Percentiles rank a stretch among this genome's conserved stretches.
phyloP scores from a whole-genome alignment of 2,888 invertebrate species.

The Phania funesta region DNA sequence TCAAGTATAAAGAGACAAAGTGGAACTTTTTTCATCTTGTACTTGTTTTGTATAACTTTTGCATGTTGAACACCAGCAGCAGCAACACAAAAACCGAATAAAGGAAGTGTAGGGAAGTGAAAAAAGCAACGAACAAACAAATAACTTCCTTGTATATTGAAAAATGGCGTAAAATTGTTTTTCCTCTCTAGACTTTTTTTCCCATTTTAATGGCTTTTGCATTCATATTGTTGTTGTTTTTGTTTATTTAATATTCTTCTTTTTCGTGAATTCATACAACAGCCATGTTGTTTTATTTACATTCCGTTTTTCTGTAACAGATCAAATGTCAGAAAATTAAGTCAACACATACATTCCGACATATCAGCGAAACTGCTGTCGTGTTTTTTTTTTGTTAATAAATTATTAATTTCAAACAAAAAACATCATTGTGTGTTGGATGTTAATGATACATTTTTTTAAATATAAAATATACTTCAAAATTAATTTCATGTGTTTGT shows the following conservation, averaged over 20 bases:
- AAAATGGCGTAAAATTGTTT: slow-evolving; percentile 67
- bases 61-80: slow-evolving; percentile 7
- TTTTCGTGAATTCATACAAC: not conserved
- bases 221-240: slow-evolving; percentile 60
- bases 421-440: not conserved
- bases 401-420: slow-evolving; percentile 24
- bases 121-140: slow-evolving; percentile 45
- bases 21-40: slow-evolving; percentile 7
- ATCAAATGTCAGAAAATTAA: slow-evolving; percentile 65
- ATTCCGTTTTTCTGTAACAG: slow-evolving; percentile 52
- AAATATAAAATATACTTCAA: not conserved
- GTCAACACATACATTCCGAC: slow-evolving; percentile 58
- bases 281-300: slow-evolving; percentile 48
- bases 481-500: slow-evolving; percentile 8
- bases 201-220: slow-evolving; percentile 35
- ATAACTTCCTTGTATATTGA: slow-evolving; percentile 68
- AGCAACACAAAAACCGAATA: not conserved
- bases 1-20: slow-evolving; percentile 25
- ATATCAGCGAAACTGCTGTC: slow-evolving; percentile 26
- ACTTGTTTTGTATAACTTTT: slow-evolving; percentile 21
- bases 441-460: slow-evolving; percentile 18
- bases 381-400: slow-evolving; percentile 20
- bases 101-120: slow-evolving; percentile 28
- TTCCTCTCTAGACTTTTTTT: slow-evolving; percentile 19
- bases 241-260: slow-evolving; percentile 30